Evolutionary conservation across 1,140 invertebrate species (phyloP), one percentile per base, ranked within the genome.

Genomic region (Pseudomyrmex gracilis): DNA sequence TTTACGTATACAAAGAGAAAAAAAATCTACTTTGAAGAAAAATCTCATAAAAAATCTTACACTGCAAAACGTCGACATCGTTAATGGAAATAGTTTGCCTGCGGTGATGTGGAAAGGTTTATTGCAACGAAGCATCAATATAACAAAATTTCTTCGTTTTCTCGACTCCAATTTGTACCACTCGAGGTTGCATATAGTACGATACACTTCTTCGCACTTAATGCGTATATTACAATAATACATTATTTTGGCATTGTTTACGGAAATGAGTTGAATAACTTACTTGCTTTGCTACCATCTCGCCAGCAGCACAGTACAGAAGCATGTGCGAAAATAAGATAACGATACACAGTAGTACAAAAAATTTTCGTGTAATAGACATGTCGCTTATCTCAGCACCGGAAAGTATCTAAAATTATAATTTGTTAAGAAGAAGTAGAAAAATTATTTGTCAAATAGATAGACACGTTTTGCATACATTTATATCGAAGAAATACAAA

Each of bases 31-130:
- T 57, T 15, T 8, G n/a, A n/a, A 15, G 12, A 51, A 12, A 51
- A 51, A 7, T 10, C 13, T 51, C 9, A 57, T 57, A n/a, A 64
- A 20, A 45, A 47, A 64, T 17, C 34, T 64, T 64, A 64, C 63
- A 3, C 63, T 64, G 34, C 34, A 64, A 47, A 64, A 64, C 9
- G 17, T 45, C 13, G 71, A 5, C 71, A 73, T 60, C 1, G 71
- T 60, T 60, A 73, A 2, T 24, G 71, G 71, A 60, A 73, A 2
- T 43, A 73, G 22, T 13, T 45, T 60, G 45, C 71, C 71, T n/a
- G 55, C 43, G 0, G 71, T 60, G 3, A 73, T 47, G 17, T 13
- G 34, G 22, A 73, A 60, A 47, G 70, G 55, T n/a, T 73, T 13
- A 10, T 13, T 58, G 9, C 13, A 13, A 22, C 43, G 57, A n/a